A percentile compares a stretch with the other conserved stretches of the same genome.
Evolutionary conservation across 2,888 invertebrate genomes (phyloP).

Genomic region (Cephalotes varians): DNA sequence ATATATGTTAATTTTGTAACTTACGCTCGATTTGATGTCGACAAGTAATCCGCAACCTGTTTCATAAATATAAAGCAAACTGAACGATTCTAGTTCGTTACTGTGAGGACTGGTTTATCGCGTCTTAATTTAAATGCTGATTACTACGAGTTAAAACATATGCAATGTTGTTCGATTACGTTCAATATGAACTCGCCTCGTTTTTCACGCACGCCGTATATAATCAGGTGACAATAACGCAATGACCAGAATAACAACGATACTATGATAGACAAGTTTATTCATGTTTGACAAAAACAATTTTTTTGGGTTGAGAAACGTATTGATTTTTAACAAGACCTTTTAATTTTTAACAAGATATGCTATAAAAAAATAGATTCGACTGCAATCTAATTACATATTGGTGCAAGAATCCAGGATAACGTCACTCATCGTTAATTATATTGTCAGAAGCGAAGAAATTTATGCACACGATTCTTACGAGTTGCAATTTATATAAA

Average conservation of each 20-base stretch:
- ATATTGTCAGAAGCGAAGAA: background rate
- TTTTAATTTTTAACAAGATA: background rate
- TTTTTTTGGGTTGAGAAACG: background rate
- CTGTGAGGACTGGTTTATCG: constrained; percentile 30
- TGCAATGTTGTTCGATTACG: constrained; percentile 24
- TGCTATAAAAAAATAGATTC: background rate
- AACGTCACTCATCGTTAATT: background rate
- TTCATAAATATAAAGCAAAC: constrained; percentile 25
- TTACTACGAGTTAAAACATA: constrained; percentile 31
- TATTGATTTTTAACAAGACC: constrained; percentile 5
- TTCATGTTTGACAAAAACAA: background rate
- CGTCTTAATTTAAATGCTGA: constrained; percentile 49
- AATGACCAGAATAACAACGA: background rate
- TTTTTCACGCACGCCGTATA: constrained; percentile 27
- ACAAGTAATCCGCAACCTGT: constrained; percentile 8
- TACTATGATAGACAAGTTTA: constrained; percentile 4
- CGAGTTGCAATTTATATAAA: background rate
- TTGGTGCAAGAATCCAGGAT: background rate
- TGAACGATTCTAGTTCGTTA: constrained; percentile 33
- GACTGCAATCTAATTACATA: background rate
- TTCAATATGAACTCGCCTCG: constrained; percentile 3
- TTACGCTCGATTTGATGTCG: constrained; percentile 6
- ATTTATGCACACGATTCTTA: background rate
- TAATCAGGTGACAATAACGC: constrained; percentile 32
- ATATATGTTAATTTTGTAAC: background rate